Base-by-base conservation (phyloP, 2,113 vertebrate species). In the Alectura lathami region DNA sequence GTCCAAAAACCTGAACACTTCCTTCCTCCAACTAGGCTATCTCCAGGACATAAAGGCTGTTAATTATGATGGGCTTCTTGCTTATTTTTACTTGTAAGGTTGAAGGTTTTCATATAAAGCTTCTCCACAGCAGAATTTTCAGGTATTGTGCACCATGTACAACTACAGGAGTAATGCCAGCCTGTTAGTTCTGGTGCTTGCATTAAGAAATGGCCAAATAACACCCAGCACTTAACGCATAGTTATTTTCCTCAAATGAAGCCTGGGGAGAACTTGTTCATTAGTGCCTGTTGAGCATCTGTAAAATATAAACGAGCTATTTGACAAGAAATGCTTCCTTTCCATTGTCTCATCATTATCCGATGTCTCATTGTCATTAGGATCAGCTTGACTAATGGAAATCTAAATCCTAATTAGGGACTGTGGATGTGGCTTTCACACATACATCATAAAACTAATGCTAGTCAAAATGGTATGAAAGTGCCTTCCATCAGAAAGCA, bases 301-400 rank as follows among this genome's bases (percentile, higher is more conserved):
- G 50, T 20, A 92, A 88, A 74, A 74, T 23, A 80, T 18, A 86
- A 88, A 45, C 67, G 50, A 74, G 38, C 24, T 81, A 63, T 60
- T 87, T 67, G 80, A 78, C 38, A 75, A 42, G 42, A 91, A 89
- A 67, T 56, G 56, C 20, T 89, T 91, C 56, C 51, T 78, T 66
- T 84, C 73, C 51, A 59, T 21, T 78, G 6, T 20, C 36, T 90
- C 91, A 66, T 83, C 70, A 24, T 57, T 84, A 81, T 93, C 70
- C 75, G 82, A 88, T 60, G 7, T 45, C 85, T 91, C 86, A 68
- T 29, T 83, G 54, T 83, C 78, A 78, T 90, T 92, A 83, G 45
- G 45, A 88, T 84, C 74, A 92, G 84, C 60, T 51, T 85, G 51
- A 79, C 87, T 94, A 93, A 96, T 87, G 30, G 12, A 27, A 87